Evolutionary conservation across 1,140 invertebrate genomes (phyloP).

Genomic region (Augochlora pura): DNA sequence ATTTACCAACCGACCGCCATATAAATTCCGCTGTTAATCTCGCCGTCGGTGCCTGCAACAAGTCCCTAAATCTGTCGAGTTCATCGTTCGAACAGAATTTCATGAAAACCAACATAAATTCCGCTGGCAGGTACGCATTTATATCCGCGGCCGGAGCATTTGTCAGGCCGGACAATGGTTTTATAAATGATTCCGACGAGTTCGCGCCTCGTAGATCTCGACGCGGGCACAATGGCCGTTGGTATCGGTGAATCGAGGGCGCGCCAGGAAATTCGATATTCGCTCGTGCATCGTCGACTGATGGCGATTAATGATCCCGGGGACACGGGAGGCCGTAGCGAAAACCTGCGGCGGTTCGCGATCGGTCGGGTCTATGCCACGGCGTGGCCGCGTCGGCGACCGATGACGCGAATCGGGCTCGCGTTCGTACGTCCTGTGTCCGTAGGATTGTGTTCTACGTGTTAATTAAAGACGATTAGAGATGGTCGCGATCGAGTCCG

Average conservation of each 20-base stretch:
- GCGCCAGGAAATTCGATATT: conserved; percentile 70
- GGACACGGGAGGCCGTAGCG: conserved; percentile 3
- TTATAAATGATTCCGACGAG: conserved; percentile 62
- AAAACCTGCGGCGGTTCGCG: conserved; percentile 1
- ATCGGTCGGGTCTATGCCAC: no score
- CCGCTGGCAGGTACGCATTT: conserved; percentile 22
- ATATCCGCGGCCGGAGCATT: conserved; percentile 43
- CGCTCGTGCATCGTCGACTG: conserved; percentile 48
- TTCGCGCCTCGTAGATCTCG: conserved; percentile 58
- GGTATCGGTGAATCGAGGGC: conserved; percentile 65
- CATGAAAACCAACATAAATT: conserved; percentile 36
- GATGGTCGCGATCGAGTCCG: conserved; percentile 4
- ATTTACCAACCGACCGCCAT: no score
- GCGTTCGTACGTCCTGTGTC: no score
- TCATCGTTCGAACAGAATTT: conserved; percentile 10
- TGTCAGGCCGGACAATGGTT: conserved; percentile 58
- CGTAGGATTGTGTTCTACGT: no score
- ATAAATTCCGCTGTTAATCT: not conserved
- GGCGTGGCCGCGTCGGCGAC: not conserved
- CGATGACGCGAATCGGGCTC: conserved; percentile 7
- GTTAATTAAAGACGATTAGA: conserved; percentile 43
- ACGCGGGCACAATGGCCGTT: conserved; percentile 55
- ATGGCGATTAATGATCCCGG: conserved; percentile 58
- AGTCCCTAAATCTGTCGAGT: conserved; percentile 1
- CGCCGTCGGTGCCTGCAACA: not conserved